Conservation (phyloP, 1,140 invertebrate species). For the Trypoxylus dichotomus region DNA sequence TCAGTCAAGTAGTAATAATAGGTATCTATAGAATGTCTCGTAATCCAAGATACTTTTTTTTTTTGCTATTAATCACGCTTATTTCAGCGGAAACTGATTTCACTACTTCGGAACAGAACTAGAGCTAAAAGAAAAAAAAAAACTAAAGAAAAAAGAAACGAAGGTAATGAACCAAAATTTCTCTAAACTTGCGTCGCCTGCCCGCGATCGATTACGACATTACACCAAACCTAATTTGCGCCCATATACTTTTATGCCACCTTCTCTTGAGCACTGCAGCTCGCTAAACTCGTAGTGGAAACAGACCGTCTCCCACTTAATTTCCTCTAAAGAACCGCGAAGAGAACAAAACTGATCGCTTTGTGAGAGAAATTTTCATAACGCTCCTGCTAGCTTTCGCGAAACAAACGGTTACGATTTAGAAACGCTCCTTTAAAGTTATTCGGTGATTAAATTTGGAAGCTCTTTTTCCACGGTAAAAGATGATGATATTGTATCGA, state of each 20-base stretch:
- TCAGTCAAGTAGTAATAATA: too few relatives aligned
- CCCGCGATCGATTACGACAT: not conserved
- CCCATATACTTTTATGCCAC: too few relatives aligned
- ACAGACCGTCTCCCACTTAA: not conserved
- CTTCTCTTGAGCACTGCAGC: too few relatives aligned
- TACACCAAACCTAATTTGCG: not conserved
- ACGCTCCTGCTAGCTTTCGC: not conserved
- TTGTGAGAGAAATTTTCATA: not conserved
- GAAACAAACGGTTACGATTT: not conserved
- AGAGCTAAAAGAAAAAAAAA: not conserved
- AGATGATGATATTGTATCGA: not conserved
- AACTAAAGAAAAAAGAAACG: not conserved
- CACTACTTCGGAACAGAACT: not conserved
- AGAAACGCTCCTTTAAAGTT: too few relatives aligned
- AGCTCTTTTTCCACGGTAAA: not conserved
- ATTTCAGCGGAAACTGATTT: not conserved
- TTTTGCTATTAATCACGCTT: not conserved
- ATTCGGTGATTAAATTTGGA: not conserved
- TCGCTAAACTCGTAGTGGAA: too few relatives aligned
- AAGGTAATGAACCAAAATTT: not conserved
- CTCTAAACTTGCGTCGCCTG: not conserved
- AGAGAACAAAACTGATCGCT: not conserved
- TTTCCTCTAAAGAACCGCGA: not conserved
- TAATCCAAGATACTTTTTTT: too few relatives aligned
- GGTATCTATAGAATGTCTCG: too few relatives aligned